These are phyloP conservation scores for Drosophila mayri DNA, from an alignment of 1,140 invertebrate species.

Conservation along the genomic window DNA sequence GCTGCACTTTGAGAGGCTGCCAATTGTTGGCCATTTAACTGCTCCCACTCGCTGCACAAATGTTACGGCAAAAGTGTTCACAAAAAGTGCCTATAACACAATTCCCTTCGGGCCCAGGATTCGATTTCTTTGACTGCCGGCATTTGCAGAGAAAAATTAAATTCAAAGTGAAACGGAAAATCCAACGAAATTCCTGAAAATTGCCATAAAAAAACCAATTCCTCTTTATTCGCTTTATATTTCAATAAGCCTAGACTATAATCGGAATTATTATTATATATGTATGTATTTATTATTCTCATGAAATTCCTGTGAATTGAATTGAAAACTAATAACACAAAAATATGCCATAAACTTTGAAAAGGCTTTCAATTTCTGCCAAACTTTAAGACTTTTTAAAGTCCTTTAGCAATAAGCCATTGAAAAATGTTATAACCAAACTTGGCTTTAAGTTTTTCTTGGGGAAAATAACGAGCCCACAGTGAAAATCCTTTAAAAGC, in stretches of 20 bases:
- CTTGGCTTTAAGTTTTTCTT: not conserved
- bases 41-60: slow-evolving; percentile 2
- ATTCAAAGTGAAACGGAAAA: not conserved
- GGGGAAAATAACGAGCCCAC: not conserved
- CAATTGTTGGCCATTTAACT: slow-evolving; percentile 47
- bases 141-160: slow-evolving; percentile 6
- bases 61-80: slow-evolving; percentile 12
- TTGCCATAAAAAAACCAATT: slow-evolving; percentile 1
- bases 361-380: not conserved
- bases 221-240: not conserved
- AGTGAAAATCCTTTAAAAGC: not conserved
- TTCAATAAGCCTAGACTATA: slow-evolving; percentile 2
- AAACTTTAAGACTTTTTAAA: not conserved
- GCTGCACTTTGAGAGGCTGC: slow-evolving; percentile 49
- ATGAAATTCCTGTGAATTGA: slow-evolving; percentile 5
- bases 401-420: not conserved
- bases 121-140: slow-evolving; percentile 5
- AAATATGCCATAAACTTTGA: not conserved
- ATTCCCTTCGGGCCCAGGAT: slow-evolving; percentile 6
- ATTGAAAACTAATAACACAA: slow-evolving; percentile 4
- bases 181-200: slow-evolving; percentile 1
- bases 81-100: not conserved
- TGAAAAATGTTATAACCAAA: not conserved
- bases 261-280: not conserved
- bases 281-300: not conserved